These are phyloP conservation scores for Toxonevra muliebris DNA, from an alignment of 2,888 invertebrate genomes.

Conservation along the genomic window DNA sequence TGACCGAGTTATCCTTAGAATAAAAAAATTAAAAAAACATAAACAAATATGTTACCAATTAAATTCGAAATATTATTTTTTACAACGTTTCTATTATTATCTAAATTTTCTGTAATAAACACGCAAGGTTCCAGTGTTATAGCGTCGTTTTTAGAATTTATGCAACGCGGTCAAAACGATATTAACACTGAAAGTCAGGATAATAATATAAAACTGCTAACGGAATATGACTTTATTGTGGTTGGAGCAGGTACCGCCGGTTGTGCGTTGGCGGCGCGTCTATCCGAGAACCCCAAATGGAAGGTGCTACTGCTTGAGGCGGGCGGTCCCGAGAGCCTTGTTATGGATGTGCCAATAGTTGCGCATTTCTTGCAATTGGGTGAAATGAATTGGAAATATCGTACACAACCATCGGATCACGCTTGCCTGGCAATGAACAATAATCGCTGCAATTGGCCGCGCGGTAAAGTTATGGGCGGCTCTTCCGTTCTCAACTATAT, in stretches of 20 bases:
- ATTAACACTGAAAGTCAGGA: slow-evolving; percentile 51
- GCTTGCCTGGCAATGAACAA: slow-evolving; percentile 79
- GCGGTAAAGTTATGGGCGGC: slow-evolving; percentile 85
- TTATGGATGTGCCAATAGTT: slow-evolving; percentile 78
- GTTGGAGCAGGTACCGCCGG: slow-evolving; percentile 86
- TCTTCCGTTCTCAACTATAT: slow-evolving; percentile 82
- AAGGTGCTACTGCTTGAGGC: slow-evolving; percentile 76
- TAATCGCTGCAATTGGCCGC: slow-evolving; percentile 79
- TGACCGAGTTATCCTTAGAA: too few species aligned
- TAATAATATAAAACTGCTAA: slow-evolving; percentile 41
- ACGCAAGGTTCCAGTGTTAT: slow-evolving; percentile 39
- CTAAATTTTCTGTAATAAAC: neutral
- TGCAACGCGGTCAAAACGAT: slow-evolving; percentile 52
- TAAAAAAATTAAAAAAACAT: too few species aligned
- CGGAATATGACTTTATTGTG: slow-evolving; percentile 78
- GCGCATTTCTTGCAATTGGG: slow-evolving; percentile 76
- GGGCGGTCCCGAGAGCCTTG: slow-evolving; percentile 73
- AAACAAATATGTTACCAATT: too few species aligned
- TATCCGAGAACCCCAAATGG: slow-evolving; percentile 75
- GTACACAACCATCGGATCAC: slow-evolving; percentile 76
- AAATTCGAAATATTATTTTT: too few species aligned
- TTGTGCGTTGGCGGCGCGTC: slow-evolving; percentile 76
- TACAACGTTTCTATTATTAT: too few species aligned
- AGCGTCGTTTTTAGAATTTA: slow-evolving; percentile 44
- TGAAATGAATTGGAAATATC: slow-evolving; percentile 82